Base-by-base conservation (phyloP, 2,113 vertebrate species). In the Lampris incognitus region DNA sequence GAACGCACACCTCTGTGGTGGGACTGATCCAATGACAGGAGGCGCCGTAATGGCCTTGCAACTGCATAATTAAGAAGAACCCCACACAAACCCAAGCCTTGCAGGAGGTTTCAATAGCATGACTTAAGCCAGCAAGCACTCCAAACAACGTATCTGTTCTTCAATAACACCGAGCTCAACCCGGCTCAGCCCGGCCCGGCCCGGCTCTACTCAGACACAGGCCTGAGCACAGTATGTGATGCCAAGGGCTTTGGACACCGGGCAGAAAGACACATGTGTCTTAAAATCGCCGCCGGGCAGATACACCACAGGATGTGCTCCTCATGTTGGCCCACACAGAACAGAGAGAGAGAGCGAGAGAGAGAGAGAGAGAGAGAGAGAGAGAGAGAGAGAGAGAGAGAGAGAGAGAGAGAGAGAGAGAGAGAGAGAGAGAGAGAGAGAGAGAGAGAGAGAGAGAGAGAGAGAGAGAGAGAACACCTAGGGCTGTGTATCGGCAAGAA, bases 381-480 rank as follows among this genome's bases (percentile, higher is more conserved):
- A 66, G n/a, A 69, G 44, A 44, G 38, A 37, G n/a, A 60, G 51
- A 56, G 50, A 46, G 44, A 37, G 44, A 55, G 8, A 38, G 10
- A 48, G n/a, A 42, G 42, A 61, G 5, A 50, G 40, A 38, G 46
- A n/a, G 49, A 52, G 44, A 11, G 41, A n/a, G 36, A 62, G 54
- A 57, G 40, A 40, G 36, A 66, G n/a, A 72, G 44, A 44, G 38
- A 37, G n/a, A 60, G 51, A 56, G n/a, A 59, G 57, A 72, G 66
- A 56, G 57, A 66, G 69, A 24, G 74, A 58, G 69, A 58, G 40
- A 48, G 46, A 57, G 56, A 36, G 40, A 49, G 41, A 1, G 63
- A 67, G 65, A 70, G 61, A 70, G 71, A 71, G 72, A 66, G 36
- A 13, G 39, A 41, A 46, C 44, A 46, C 24, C 24, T 24, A 24